Evolutionary conservation across 2,113 vertebrate species (phyloP).

Genomic region (Gulo gulo): DNA sequence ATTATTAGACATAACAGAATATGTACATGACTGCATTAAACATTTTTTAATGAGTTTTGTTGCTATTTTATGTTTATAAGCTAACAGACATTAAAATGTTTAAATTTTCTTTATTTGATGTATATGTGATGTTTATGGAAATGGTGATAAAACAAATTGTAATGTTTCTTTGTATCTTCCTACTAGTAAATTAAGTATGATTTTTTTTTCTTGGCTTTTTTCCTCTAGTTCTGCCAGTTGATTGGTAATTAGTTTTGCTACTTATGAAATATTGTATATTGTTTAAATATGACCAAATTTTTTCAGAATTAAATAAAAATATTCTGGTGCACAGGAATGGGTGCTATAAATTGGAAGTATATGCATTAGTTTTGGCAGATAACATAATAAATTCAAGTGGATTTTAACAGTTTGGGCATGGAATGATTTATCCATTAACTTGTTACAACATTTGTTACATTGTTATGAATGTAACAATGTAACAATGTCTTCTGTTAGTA

Average conservation of each 20-base stretch:
- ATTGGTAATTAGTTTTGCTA: background rate
- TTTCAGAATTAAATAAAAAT: background rate
- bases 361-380: background rate
- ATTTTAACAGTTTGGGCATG: background rate
- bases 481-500: background rate
- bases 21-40: background rate
- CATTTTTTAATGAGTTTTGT: constrained; percentile 7
- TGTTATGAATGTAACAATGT: background rate
- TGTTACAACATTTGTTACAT: background rate
- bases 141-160: background rate
- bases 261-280: background rate
- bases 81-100: background rate
- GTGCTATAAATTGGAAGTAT: background rate
- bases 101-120: background rate
- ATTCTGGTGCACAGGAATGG: background rate
- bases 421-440: background rate
- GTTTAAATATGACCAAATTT: background rate
- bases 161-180: background rate
- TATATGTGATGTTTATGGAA: background rate
- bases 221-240: background rate
- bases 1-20: background rate
- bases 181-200: background rate
- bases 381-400: background rate
- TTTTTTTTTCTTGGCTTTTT: background rate
- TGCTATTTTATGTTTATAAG: constrained; percentile 16